Evolutionary conservation across 2,113 vertebrate species (phyloP).

Genomic region (Zeus faber): DNA sequence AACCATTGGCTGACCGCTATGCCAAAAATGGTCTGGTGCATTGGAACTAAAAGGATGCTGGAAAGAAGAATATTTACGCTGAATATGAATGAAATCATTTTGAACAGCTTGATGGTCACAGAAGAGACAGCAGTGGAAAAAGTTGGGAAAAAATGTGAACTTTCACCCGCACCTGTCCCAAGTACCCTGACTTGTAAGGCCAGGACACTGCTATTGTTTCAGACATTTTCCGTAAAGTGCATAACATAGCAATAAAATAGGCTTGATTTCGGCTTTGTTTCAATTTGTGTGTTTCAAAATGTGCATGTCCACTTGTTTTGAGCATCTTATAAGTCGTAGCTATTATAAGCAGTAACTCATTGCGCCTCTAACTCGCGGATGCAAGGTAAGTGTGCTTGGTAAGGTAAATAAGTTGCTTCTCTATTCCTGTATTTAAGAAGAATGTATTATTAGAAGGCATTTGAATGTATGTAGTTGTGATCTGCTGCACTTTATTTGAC

Average conservation of each 20-base stretch:
- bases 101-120: background rate
- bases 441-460: no score
- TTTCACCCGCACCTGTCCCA: constrained; percentile 42
- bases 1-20: no score
- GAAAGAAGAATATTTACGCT: no score
- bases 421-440: background rate
- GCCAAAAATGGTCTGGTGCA: no score
- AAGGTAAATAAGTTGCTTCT: constrained; percentile 37
- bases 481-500: no score
- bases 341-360: background rate
- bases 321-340: background rate
- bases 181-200: background rate
- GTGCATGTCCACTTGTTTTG: background rate
- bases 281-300: background rate
- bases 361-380: background rate
- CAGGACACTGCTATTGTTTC: background rate
- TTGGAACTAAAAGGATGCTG: no score
- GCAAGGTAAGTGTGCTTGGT: constrained; percentile 50
- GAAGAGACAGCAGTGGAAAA: background rate
- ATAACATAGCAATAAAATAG: background rate
- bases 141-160: constrained; percentile 58
- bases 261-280: background rate
- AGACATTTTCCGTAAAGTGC: background rate
- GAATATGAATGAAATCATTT: background rate
- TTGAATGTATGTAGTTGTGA: no score